Evolutionary conservation across 2,888 invertebrate genomes (phyloP).

Genomic region (Amitus sp.): DNA sequence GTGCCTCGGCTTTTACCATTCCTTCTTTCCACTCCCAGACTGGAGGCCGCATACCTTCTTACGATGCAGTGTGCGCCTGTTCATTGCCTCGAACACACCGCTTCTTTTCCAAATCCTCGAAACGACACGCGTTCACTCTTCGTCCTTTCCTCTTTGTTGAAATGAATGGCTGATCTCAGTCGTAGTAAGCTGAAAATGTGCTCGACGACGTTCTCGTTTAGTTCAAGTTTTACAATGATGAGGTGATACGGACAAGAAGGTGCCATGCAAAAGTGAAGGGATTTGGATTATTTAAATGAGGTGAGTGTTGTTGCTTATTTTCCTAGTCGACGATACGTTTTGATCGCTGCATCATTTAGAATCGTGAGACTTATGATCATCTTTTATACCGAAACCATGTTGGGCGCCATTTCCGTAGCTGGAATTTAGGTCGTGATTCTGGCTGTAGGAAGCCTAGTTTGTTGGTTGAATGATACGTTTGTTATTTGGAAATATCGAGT

Average conservation of each 20-base stretch:
- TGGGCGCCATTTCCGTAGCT: neutral
- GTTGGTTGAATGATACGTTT: too few species aligned
- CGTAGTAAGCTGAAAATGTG: neutral
- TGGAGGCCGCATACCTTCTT: conserved; percentile 61
- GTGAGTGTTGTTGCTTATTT: neutral
- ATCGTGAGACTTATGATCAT: too few species aligned
- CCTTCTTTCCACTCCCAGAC: conserved; percentile 58
- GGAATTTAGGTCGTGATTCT: too few species aligned
- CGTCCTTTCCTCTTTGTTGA: neutral
- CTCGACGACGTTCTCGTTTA: neutral
- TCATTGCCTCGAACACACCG: conserved; percentile 58
- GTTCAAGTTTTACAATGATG: neutral
- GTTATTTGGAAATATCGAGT: too few species aligned
- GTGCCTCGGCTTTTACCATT: conserved; percentile 30
- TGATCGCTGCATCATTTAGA: too few species aligned
- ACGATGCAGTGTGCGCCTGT: conserved; percentile 59
- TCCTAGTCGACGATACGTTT: too few species aligned
- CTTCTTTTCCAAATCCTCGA: conserved; percentile 43
- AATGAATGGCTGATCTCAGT: neutral
- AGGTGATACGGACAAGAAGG: neutral
- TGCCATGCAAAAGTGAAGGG: conserved; percentile 8
- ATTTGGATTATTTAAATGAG: conserved; percentile 2
- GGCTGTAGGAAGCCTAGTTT: too few species aligned
- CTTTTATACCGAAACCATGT: neutral
- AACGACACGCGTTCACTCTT: neutral